Base-by-base conservation (phyloP, 2,797 vertebrate genomes). In the Ctenopoma multispine region DNA sequence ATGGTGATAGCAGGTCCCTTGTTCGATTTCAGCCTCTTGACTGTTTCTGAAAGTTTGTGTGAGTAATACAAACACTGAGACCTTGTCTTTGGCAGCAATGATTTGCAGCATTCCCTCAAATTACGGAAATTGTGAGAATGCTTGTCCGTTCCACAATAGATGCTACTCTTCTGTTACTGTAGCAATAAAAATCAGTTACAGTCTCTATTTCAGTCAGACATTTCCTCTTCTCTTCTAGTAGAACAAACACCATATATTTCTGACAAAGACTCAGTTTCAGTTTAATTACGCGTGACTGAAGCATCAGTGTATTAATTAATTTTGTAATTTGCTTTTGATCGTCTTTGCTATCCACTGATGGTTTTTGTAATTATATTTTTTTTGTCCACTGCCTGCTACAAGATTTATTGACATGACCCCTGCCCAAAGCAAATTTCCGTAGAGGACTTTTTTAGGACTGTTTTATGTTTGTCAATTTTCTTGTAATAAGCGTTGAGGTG, bases 281-380 rank as follows among this genome's bases (percentile, higher is more conserved):
- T 87, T 83, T 88, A 91, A 91, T 93, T 87, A 76, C 48, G 82
- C 40, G 21, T 81, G 81, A 65, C 84, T 54, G 59, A 64, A 77
- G 87, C 41, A 46, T 77, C 48, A 73, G 83, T 80, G 74, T 75
- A 71, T 90, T 89, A 70, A 89, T 90, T 92, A 74, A 91, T 92
- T 89, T 86, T 59, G 72, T 84, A 62, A 92, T 91, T 88, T 89
- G 78, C 76, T 79, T 86, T 69, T 62, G 70, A 90, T 89, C 81
- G 80, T 90, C 75, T 87, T 58, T 50, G 67, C 65, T 27, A 57
- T 67, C 77, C 66, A 54, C 81, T 75, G 50, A 80, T 81, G 65
- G 47, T 75, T 82, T 84, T 73, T 9, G 54, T 82, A 86, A 88
- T 91, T 77, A 64, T 20, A 71, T 82, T 77, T 72, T 77, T 72